Conservation (phyloP, 1,140 invertebrate genomes). For the Heliothis virescens region DNA sequence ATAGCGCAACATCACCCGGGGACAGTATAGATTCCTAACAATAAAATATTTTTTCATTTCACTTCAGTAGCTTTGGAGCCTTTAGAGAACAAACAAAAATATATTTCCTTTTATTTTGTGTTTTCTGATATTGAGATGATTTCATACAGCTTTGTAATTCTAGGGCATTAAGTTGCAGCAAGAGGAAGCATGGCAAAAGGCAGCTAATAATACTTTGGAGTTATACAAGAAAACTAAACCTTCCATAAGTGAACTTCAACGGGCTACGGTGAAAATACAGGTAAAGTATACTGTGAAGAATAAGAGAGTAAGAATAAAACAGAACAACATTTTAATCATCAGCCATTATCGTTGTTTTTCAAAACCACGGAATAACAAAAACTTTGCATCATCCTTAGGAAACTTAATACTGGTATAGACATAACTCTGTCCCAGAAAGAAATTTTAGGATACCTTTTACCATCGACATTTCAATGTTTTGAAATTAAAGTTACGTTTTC, state of each 20-base stretch:
- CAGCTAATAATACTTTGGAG: conserved; percentile 73
- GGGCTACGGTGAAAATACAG: conserved; percentile 78
- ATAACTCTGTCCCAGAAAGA: too few relatives aligned
- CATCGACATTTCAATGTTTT: too few relatives aligned
- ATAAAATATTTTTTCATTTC: too few relatives aligned
- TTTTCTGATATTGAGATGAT: too few relatives aligned
- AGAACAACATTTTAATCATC: not conserved
- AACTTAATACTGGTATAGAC: too few relatives aligned
- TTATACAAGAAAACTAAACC: conserved; percentile 78
- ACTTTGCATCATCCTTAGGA: not conserved
- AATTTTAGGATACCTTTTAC: too few relatives aligned
- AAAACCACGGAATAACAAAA: not conserved
- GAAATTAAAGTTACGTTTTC: too few relatives aligned
- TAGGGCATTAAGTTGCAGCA: conserved; percentile 62
- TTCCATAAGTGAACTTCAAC: conserved; percentile 68
- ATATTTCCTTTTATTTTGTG: too few relatives aligned
- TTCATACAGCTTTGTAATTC: not conserved
- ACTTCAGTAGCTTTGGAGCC: too few relatives aligned
- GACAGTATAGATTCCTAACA: too few relatives aligned
- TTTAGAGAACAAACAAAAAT: too few relatives aligned
- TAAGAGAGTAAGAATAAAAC: not conserved
- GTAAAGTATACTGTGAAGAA: conserved; percentile 52
- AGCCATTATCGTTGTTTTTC: not conserved
- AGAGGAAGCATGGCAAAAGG: conserved; percentile 76
- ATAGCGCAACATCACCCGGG: too few relatives aligned